Evolutionary conservation across 2,113 vertebrate species (phyloP), one percentile per base, ranked within the genome.

Genomic region (Bucco capensis): DNA sequence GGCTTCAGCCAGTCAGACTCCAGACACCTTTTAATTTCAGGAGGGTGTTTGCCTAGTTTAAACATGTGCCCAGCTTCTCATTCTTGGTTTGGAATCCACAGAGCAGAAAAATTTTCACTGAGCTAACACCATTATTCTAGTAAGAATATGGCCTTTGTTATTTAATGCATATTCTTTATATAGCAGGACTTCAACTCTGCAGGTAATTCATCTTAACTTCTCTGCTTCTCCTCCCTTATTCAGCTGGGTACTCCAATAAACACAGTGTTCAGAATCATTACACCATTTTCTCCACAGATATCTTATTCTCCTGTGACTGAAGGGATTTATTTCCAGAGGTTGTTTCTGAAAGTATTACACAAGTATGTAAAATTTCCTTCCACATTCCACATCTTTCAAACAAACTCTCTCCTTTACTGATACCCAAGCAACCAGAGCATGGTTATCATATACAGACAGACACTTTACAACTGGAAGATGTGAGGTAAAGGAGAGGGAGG

Each of bases 1-100:
- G 12, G 5, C 19, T 65, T 61, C 78, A 83, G 9, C 16, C 16
- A 57, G 60, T 65, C 90, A 78, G 56, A 65, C 21, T 78, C 23
- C 37, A 81, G 67, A 38, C 4, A 67, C 1, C 5, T 70, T 83
- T 56, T 79, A 56, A 38, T 85, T 76, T 70, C 40, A 61, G 66
- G 18, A 72, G 12, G 0, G 0, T 22, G 17, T 66, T 93, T 2
- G 0, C 35, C 37, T 61, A n/a, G 15, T 69, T 80, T 70, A 89
- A 85, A 69, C 19, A 46, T 18, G 46, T 61, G 62, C 51, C 76
- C 30, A 70, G 23, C 12, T 60, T 50, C 35, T 47, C 6, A 64
- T 54, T 31, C 40, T 61, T 60, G 12, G 5, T 75, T 18, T 79
- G 50, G 14, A 62, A 12, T 25, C n/a, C n/a, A 28, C 14, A 60